Percentiles rank a stretch among this genome's conserved stretches.
Conservation (phyloP, 2,888 invertebrate species). For the Augochlorella aurata region DNA sequence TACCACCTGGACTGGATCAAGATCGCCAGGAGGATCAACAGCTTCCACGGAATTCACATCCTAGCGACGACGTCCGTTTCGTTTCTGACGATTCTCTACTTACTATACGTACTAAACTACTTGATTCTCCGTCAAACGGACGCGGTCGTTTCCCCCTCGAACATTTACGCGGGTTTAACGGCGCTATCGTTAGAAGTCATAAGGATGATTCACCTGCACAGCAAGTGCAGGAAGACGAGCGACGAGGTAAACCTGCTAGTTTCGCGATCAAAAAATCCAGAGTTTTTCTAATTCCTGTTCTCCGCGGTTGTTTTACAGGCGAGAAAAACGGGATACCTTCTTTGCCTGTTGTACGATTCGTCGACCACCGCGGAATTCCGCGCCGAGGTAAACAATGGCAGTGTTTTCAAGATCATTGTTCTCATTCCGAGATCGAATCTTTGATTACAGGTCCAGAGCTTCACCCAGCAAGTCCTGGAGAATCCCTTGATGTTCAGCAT, state of each 20-base stretch:
- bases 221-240: background rate
- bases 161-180: too few species aligned
- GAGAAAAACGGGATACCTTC: background rate
- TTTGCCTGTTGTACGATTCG: background rate
- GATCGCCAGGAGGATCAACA: background rate
- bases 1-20: background rate
- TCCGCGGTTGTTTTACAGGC: background rate
- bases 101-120: background rate
- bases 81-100: fast-evolving
- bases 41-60: background rate
- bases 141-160: too few species aligned
- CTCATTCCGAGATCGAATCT: background rate
- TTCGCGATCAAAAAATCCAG: background rate
- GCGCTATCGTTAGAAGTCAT: too few species aligned
- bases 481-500: background rate
- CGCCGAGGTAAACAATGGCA: background rate
- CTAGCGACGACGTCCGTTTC: fast-evolving
- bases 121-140: too few species aligned
- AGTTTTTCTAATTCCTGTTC: background rate
- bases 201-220: background rate
- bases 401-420: background rate
- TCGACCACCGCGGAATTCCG: background rate
- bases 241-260: background rate
- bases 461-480: background rate
- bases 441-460: background rate